These are phyloP conservation scores for Trichopria drosophilae DNA, from an alignment of 2,888 invertebrate species.

Conservation along the genomic window DNA sequence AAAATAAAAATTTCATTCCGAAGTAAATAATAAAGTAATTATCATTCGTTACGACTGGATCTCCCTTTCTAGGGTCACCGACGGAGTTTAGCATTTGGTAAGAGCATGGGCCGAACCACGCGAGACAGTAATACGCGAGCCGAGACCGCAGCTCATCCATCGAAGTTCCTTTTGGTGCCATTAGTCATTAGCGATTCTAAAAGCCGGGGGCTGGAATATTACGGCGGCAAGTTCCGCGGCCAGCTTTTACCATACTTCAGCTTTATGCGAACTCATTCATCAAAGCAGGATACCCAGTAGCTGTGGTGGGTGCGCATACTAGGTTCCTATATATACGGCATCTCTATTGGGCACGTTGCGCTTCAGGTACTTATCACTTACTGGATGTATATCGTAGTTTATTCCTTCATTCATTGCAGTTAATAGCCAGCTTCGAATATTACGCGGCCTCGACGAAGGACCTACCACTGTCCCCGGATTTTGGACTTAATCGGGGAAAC, in stretches of 20 bases:
- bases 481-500: too few relatives aligned
- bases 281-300: conserved; percentile 46
- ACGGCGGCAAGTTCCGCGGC: conserved; percentile 41
- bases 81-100: conserved; percentile 35
- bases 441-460: conserved; percentile 30
- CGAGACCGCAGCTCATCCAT: conserved; percentile 19
- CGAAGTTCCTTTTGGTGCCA: conserved; percentile 47
- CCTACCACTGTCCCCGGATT: conserved; percentile 39
- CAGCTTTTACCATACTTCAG: conserved; percentile 56
- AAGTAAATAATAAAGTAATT: too few relatives aligned
- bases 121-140: neutral
- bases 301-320: conserved; percentile 6
- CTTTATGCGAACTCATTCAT: conserved; percentile 53
- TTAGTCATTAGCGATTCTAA: conserved; percentile 58
- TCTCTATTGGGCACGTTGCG: conserved; percentile 9
- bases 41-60: too few relatives aligned
- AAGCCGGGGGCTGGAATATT: conserved; percentile 51
- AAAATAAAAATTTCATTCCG: too few relatives aligned
- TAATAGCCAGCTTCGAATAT: conserved; percentile 40
- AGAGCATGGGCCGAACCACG: conserved; percentile 9
- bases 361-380: conserved; percentile 35
- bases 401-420: conserved; percentile 38
- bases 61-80: too few relatives aligned
- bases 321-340: conserved; percentile 4
- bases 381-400: conserved; percentile 28